A percentile compares a stretch with the other conserved stretches of the same genome.
These are phyloP conservation scores for Tupaia chinensis DNA, from an alignment of 2,113 vertebrate species.

Conservation along the genomic window DNA sequence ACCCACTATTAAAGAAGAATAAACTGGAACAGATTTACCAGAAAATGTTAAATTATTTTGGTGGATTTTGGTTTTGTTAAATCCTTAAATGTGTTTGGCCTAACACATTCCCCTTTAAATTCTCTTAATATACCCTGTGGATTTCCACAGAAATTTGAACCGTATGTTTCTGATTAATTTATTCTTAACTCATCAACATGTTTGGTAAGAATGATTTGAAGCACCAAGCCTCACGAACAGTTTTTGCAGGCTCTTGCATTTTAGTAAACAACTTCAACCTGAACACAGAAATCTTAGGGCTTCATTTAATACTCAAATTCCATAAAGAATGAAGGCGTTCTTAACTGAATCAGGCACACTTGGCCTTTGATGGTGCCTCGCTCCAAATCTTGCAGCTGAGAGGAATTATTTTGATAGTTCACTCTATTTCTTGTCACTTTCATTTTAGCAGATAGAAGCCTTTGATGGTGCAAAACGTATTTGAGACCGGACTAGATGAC, in stretches of 20 bases:
- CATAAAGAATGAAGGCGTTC: slow-evolving; percentile 54
- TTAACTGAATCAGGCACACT: slow-evolving; percentile 64
- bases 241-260: slow-evolving; percentile 68
- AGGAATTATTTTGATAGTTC: slow-evolving; percentile 76
- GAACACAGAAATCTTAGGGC: slow-evolving; percentile 67
- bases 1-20: slow-evolving; percentile 54
- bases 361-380: slow-evolving; percentile 23
- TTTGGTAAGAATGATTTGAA: slow-evolving; percentile 76
- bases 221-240: slow-evolving; percentile 61
- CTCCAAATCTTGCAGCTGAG: slow-evolving; percentile 77
- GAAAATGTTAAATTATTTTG: slow-evolving; percentile 80
- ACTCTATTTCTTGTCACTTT: slow-evolving; percentile 70
- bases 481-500: not conserved
- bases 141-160: slow-evolving; percentile 82
- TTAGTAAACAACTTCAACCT: slow-evolving; percentile 78
- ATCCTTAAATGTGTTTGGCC: slow-evolving; percentile 82
- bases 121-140: slow-evolving; percentile 83
- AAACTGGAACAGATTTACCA: slow-evolving; percentile 69
- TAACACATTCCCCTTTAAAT: slow-evolving; percentile 83
- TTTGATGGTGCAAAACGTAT: slow-evolving; percentile 65
- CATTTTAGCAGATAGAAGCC: slow-evolving; percentile 61
- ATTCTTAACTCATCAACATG: slow-evolving; percentile 83
- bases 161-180: slow-evolving; percentile 82
- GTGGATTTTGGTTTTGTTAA: slow-evolving; percentile 80
- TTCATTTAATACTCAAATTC: slow-evolving; percentile 74